Conservation (phyloP, 2,113 vertebrate species). For the Casuarius casuarius region DNA sequence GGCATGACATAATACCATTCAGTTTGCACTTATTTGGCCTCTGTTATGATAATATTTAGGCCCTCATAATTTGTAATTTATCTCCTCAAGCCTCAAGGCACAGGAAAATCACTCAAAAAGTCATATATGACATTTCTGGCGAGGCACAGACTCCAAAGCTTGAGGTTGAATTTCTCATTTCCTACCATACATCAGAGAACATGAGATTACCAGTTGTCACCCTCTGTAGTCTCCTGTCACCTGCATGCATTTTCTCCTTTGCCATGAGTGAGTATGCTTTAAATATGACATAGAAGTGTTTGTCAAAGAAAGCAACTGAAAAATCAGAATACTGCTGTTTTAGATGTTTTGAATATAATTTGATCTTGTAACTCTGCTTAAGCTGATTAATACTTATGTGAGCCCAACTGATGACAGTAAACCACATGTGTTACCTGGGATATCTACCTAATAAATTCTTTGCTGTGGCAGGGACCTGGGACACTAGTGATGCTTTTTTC, state of each 20-base stretch:
- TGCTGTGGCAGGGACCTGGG: not conserved
- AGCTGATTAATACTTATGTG: not conserved
- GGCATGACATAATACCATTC: not conserved
- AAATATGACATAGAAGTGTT: not conserved
- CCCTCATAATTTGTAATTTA: not conserved
- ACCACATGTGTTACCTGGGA: not conserved
- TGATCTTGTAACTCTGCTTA: not conserved
- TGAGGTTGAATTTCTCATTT: not conserved
- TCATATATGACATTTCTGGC: not conserved
- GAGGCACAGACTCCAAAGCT: not conserved
- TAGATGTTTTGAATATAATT: not conserved
- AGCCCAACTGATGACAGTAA: not conserved
- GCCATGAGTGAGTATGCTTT: not conserved
- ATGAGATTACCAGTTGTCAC: not conserved
- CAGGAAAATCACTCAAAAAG: not conserved
- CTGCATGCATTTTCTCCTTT: not conserved
- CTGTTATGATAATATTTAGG: not conserved
- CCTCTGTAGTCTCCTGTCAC: not conserved
- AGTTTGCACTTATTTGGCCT: not conserved
- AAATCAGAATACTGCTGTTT: not conserved
- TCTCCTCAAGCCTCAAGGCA: not conserved
- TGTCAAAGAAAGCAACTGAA: not conserved
- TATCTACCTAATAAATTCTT: not conserved
- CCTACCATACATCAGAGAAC: rapidly evolving
- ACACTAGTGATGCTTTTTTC: not conserved